Evolutionary conservation across 2,797 vertebrate species (phyloP).

Genomic region (Apogon hyalosoma): DNA sequence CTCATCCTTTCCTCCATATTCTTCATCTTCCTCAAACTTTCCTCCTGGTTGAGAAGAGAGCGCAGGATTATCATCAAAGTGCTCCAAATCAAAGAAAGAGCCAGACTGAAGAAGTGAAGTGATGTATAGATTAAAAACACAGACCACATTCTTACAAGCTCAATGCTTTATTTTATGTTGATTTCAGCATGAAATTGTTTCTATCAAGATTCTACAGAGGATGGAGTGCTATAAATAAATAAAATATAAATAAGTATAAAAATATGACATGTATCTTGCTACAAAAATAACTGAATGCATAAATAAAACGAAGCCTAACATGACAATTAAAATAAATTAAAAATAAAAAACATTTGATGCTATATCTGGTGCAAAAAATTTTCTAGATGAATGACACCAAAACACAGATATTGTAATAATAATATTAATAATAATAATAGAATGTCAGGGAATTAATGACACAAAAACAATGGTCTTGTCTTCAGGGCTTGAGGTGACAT

Average conservation of each 20-base stretch:
- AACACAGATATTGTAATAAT: slow-evolving; percentile 22
- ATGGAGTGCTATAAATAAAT: slow-evolving; percentile 53
- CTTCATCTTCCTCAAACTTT: slow-evolving; percentile 81
- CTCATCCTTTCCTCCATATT: slow-evolving; percentile 93
- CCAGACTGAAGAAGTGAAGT: too few relatives aligned
- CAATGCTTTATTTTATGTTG: slow-evolving; percentile 77
- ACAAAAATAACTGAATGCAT: slow-evolving; percentile 75
- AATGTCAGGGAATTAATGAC: slow-evolving; percentile 2
- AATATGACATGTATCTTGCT: slow-evolving; percentile 47
- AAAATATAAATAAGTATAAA: slow-evolving; percentile 75
- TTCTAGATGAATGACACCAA: slow-evolving; percentile 3
- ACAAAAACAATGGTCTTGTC: slow-evolving; percentile 21
- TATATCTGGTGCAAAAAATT: slow-evolving; percentile 27
- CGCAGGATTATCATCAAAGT: slow-evolving; percentile 31
- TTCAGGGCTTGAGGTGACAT: neutral
- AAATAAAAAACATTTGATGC: slow-evolving; percentile 33
- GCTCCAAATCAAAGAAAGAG: neutral
- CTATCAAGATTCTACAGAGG: slow-evolving; percentile 50
- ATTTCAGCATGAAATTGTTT: slow-evolving; percentile 51
- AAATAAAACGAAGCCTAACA: slow-evolving; percentile 69
- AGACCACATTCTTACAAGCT: slow-evolving; percentile 26
- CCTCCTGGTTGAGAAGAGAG: slow-evolving; percentile 75
- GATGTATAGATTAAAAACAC: slow-evolving; percentile 14
- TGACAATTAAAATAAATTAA: slow-evolving; percentile 66
- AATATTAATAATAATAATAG: neutral